These are phyloP conservation scores for Temnopleurus reevesii DNA, from an alignment of 53 echinoderm and acorn worm species.

Conservation along the genomic window DNA sequence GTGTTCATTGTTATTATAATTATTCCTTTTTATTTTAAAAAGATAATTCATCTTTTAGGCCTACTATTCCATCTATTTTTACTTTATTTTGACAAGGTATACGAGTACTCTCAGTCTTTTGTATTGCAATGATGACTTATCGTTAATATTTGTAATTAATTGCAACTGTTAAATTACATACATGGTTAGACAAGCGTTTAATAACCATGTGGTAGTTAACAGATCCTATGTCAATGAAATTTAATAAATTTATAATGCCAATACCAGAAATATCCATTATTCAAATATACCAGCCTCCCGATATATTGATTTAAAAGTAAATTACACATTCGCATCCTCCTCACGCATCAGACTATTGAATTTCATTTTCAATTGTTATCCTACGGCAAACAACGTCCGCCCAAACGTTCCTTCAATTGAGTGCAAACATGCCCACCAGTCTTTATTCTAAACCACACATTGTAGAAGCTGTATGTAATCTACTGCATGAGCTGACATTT, in stretches of 20 bases:
- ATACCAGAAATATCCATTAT: neutral
- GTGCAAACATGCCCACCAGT: neutral
- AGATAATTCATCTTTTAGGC: too few species aligned
- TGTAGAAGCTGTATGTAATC: neutral
- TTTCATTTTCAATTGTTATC: too few species aligned
- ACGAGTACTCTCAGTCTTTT: too few species aligned
- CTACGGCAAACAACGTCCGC: too few species aligned
- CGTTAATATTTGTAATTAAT: too few species aligned
- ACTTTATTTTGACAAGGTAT: too few species aligned
- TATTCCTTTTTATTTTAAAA: too few species aligned
- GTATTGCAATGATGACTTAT: too few species aligned
- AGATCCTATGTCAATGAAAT: neutral
- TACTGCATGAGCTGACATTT: slow-evolving; percentile 4
- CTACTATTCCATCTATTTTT: too few species aligned
- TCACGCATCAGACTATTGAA: neutral
- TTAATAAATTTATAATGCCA: neutral
- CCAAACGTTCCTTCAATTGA: neutral
- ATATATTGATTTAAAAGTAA: neutral
- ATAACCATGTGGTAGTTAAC: neutral
- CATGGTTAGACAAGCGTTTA: too few species aligned
- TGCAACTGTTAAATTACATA: too few species aligned
- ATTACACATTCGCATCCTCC: neutral
- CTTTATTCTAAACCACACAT: neutral
- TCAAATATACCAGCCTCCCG: neutral
- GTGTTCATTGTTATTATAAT: too few species aligned